Evolutionary conservation across 2,888 invertebrate species (phyloP).

Genomic region (Fissipunctia ypsillon): DNA sequence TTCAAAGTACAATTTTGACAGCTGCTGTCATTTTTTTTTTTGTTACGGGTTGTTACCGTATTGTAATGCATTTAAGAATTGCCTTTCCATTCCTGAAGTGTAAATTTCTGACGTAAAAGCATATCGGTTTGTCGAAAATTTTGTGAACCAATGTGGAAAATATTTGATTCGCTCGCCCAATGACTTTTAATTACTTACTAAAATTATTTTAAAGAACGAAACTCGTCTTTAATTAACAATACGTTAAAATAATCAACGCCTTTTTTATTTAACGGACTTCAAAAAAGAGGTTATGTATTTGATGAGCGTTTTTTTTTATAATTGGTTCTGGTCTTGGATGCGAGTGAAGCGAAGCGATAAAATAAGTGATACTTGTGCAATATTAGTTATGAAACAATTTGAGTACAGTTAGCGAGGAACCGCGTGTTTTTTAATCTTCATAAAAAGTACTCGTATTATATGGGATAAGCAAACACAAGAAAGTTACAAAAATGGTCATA

Average conservation of each 20-base stretch:
- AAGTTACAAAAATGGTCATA: background rate
- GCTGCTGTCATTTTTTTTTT: conserved; percentile 34
- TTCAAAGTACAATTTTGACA: conserved; percentile 43
- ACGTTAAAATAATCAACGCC: background rate
- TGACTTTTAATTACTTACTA: background rate
- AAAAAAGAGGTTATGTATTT: background rate
- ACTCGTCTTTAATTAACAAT: background rate
- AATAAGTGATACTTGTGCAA: conserved; percentile 73
- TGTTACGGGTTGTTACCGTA: conserved; percentile 16
- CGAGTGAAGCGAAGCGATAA: conserved; percentile 46
- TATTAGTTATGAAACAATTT: conserved; percentile 69
- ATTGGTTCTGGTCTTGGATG: background rate
- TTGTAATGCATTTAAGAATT: conserved; percentile 40
- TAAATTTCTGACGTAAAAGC: conserved; percentile 35
- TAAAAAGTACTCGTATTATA: background rate
- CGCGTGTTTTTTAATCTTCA: background rate
- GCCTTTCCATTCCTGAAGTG: conserved; percentile 39
- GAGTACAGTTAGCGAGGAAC: conserved; percentile 46
- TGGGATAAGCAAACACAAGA: background rate
- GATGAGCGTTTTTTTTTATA: too few relatives aligned
- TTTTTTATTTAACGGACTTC: background rate
- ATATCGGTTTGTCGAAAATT: conserved; percentile 10
- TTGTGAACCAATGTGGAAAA: background rate
- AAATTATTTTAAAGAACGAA: background rate
- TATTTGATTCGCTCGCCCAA: conserved; percentile 25